Conservation (phyloP, 2,797 vertebrate species). For the Coregonus ussuriensis region DNA sequence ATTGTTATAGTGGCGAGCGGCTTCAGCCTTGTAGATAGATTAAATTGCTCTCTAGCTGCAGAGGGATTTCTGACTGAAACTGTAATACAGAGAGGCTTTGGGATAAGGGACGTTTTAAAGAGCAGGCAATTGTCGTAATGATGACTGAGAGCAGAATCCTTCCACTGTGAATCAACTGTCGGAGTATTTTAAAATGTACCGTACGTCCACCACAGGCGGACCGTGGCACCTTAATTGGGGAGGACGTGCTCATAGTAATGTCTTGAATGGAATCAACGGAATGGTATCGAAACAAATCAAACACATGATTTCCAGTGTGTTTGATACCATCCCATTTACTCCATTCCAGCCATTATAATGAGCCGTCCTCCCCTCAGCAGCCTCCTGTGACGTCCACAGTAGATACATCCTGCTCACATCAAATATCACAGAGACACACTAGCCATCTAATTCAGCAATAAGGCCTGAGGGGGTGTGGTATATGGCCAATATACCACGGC, state of each 20-base stretch:
- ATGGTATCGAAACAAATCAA: too few relatives aligned
- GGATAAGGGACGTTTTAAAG: constrained; percentile 66
- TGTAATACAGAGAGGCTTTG: constrained; percentile 64
- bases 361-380: too few relatives aligned
- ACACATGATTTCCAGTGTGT: too few relatives aligned
- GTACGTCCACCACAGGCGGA: background rate
- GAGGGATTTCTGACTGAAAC: constrained; percentile 66
- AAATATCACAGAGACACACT: background rate
- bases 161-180: constrained; percentile 28
- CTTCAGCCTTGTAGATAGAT: constrained; percentile 64
- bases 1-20: constrained; percentile 49
- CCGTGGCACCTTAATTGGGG: too few relatives aligned
- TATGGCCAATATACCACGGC: too few relatives aligned
- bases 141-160: constrained; percentile 62
- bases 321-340: too few relatives aligned
- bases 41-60: constrained; percentile 55
- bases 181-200: constrained; percentile 39
- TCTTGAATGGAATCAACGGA: too few relatives aligned
- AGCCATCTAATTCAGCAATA: background rate
- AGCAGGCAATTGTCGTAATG: constrained; percentile 66
- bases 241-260: too few relatives aligned
- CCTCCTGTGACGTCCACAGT: background rate
- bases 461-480: too few relatives aligned
- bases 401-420: background rate
- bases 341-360: too few relatives aligned